These are phyloP conservation scores for Netelia melanura DNA, from an alignment of 2,888 invertebrate species.

Conservation along the genomic window DNA sequence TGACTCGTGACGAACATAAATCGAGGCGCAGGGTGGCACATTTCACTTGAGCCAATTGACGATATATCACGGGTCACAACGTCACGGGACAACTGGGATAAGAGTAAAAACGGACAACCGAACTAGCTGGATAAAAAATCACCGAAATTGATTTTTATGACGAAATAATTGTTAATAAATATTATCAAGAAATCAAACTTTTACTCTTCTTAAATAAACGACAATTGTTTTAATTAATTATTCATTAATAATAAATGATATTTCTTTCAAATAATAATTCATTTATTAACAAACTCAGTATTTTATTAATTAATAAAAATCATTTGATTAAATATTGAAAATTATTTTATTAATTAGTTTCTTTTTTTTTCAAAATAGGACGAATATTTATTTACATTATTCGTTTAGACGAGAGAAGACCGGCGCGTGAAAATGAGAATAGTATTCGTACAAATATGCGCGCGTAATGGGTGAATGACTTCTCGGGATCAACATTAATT, in stretches of 20 bases:
- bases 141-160: conserved; percentile 12
- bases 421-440: conserved; percentile 3
- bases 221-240: neutral
- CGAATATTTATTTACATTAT: conserved; percentile 7
- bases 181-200: neutral
- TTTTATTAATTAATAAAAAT: neutral
- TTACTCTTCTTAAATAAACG: neutral
- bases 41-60: conserved; percentile 78
- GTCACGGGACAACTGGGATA: conserved; percentile 40
- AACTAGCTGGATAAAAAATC: conserved; percentile 13
- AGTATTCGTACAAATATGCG: conserved; percentile 19
- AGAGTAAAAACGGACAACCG: conserved; percentile 31
- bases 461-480: conserved; percentile 79
- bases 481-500: conserved; percentile 71
- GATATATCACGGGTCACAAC: conserved; percentile 56
- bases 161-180: neutral
- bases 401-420: neutral
- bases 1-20: conserved; percentile 64
- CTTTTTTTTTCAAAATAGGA: neutral
- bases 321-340: neutral
- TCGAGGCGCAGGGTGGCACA: conserved; percentile 69
- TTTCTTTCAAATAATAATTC: neutral
- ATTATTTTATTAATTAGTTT: too few species aligned
- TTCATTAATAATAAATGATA: neutral
- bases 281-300: too few species aligned